These are phyloP conservation scores for Pseudococcus jackbeardsleyi DNA, from an alignment of 2,888 invertebrate species.

Conservation along the genomic window DNA sequence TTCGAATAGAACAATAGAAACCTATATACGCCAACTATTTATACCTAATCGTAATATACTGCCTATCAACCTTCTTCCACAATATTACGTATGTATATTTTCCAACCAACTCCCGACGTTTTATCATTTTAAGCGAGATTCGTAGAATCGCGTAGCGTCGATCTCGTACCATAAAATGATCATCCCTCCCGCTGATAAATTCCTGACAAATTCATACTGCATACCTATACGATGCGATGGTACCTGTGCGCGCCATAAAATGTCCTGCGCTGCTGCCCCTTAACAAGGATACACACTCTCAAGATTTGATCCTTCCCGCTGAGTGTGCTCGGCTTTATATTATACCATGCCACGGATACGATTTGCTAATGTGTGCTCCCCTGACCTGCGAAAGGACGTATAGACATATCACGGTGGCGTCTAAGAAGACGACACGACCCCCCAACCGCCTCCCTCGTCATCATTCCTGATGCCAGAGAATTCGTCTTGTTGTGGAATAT, in stretches of 20 bases:
- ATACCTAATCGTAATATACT: neutral
- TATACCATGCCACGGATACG: neutral
- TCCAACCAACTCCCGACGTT: too few relatives aligned
- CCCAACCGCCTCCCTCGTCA: neutral
- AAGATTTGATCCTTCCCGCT: conserved; percentile 40
- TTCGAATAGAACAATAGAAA: neutral
- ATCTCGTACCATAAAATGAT: too few relatives aligned
- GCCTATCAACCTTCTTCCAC: too few relatives aligned
- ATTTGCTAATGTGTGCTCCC: conserved; percentile 56
- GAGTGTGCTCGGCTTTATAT: conserved; percentile 1
- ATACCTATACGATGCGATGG: too few relatives aligned
- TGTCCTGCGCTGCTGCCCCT: conserved; percentile 33
- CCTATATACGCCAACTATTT: neutral
- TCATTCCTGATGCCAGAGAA: too few relatives aligned
- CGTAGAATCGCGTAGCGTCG: neutral
- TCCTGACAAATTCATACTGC: conserved; percentile 5
- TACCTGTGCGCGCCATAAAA: neutral
- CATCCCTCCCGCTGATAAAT: conserved; percentile 39
- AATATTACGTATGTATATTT: too few relatives aligned
- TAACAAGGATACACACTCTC: neutral
- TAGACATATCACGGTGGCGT: neutral
- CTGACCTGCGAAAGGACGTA: neutral
- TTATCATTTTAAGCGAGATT: neutral
- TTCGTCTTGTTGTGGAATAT: too few relatives aligned
- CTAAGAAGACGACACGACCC: conserved; percentile 7